These are phyloP conservation scores for Meteorus cinctellus DNA, from an alignment of 2,888 invertebrate species.

Conservation along the genomic window DNA sequence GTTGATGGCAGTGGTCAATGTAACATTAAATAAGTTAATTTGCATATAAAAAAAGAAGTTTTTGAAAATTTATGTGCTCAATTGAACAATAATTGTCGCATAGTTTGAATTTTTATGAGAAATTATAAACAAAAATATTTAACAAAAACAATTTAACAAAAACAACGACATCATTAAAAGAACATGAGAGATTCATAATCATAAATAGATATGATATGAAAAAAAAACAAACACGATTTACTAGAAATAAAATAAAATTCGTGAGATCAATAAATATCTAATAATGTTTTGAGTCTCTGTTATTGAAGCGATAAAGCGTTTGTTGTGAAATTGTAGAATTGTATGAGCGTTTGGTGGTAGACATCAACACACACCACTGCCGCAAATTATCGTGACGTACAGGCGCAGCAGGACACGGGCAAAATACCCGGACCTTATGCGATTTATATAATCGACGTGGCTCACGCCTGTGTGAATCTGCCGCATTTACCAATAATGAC, in stretches of 20 bases:
- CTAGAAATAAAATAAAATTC: not conserved
- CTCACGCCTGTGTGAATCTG: not conserved
- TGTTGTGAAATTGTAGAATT: constrained; percentile 37
- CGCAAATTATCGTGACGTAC: constrained; percentile 19
- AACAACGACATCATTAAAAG: no score
- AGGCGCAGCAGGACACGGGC: not conserved
- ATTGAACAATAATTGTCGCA: no score
- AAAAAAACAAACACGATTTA: no score
- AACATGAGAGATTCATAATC: no score
- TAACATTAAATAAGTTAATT: no score
- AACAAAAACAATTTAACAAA: no score
- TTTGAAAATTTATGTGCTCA: no score
- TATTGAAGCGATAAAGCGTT: constrained; percentile 40
- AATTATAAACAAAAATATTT: no score
- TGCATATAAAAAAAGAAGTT: no score
- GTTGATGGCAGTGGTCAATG: no score
- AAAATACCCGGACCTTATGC: constrained; percentile 31
- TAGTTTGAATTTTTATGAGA: no score
- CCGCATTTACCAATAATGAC: constrained; percentile 25
- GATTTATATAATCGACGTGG: constrained; percentile 32
- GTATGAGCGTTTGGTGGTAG: constrained; percentile 1
- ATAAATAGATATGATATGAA: no score
- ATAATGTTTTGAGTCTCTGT: constrained; percentile 23
- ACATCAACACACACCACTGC: not conserved
- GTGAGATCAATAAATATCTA: not conserved